Base-by-base conservation (phyloP, 2,888 invertebrate species). In the Ferdinandea cuprea region DNA sequence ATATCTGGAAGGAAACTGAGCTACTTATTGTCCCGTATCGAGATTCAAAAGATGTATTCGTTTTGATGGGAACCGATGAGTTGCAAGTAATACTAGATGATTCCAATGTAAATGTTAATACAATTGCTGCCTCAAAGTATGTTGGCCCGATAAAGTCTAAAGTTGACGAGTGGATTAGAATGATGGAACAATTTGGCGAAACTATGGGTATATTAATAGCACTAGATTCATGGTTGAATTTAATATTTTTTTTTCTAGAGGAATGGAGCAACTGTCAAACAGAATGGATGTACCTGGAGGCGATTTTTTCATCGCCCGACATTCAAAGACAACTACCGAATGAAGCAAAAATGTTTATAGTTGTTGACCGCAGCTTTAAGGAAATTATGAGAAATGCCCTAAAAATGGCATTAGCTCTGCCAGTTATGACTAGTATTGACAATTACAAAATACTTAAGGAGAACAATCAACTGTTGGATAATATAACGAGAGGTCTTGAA, bases 201-300 rank as follows among this genome's bases (percentile, higher is more conserved):
- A 96, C 97, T n/a, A 89, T 98, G 91, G 91, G 97, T 96, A 15
- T 1, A 35, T 25, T 59, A 19, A 0, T 1, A 0, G n/a, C n/a
- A 21, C 50, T 30, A 50, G 13, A 42, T 46, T 19, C n/a, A 0
- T 11, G 11, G 8, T 35, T n/a, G 17, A 52, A 11, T 4, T 8
- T 19, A 15, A 46, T 21, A 4, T 19, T 7, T 2, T 1, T 4
- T 15, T 42, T 63, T 30, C 2, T 46, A 96, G 98, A 98, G 89
- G 96, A 96, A 89, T 98, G 98, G 98, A 93, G 93, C 86, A 93
- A 94, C 76, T 97, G 97, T 87, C 98, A 98, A 90, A 95, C 95
- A 86, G 95, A 95, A n/a, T 98, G 98, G 98, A 93, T 98, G 40
- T 98, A 98, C 89, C 91, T 98, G 87, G 98, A 98, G 90, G 97